Base-by-base conservation (phyloP, 2,888 invertebrate species). In the Tuberolachnus salignus region DNA sequence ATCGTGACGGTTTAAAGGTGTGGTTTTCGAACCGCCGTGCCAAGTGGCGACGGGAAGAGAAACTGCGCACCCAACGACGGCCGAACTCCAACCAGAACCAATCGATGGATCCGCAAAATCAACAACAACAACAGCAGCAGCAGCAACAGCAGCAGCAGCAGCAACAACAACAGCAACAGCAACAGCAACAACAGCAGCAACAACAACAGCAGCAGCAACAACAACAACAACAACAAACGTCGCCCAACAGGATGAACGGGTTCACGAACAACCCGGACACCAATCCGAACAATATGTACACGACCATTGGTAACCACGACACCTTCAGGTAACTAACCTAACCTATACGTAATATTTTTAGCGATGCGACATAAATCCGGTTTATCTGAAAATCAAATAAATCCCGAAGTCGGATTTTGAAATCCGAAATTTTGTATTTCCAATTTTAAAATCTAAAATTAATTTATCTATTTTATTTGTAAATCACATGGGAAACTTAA, bases 11-110 rank as follows among this genome's bases (percentile, higher is more conserved):
- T 26, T 66, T 69, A 83, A 89, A 98, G 97, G 99, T 99, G 70
- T 99, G 99, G 99, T 99, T 99, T 87, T 98, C 97, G 82, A 99
- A 99, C 87, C 92, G 99, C 78, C 90, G 99, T 70, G 99, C 99
- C 83, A 99, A 99, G 88, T 98, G 98, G 97, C 91, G 99, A 73
- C 90, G 99, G 21, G 99, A 99, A 86, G 99, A 99, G 86, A 99
- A 99, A 87, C 89, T 99, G 81, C 91, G 98, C 74, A 97, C 94
- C 85, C 98, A 98, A 87, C 26, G 75, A 4, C 75, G 75, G 16
- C 75, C 88, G 94, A 82, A 88, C 63, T 66, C 80, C 80, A 80
- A 72, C 74, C 72, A 63, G 53, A 75, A 71, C 57, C 70, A 26
- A 85, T 21, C 84, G 88, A 86, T 85, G 88, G 85, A 59, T 88